A percentile compares a stretch with the other conserved stretches of the same genome.
phyloP scores from a whole-genome alignment of 2,113 vertebrate species.

The Marcusenius ussheri region DNA sequence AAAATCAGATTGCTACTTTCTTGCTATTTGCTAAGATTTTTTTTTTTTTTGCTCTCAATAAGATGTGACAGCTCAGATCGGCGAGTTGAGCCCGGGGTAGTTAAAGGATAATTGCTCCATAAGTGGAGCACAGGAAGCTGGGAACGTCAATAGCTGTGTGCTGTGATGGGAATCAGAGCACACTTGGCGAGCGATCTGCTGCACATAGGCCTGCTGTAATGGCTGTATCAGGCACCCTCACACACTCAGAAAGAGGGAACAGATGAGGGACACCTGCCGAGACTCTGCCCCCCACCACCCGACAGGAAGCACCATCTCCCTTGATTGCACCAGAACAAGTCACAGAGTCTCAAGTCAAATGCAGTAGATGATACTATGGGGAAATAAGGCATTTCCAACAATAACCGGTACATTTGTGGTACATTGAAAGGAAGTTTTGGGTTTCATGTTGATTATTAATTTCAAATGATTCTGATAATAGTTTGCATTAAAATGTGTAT shows the following conservation, averaged over 20 bases:
- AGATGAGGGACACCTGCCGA: slow-evolving; percentile 6
- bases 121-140: slow-evolving; percentile 17
- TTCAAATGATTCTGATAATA: background rate
- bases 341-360: background rate
- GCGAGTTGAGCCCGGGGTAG: background rate
- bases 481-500: background rate
- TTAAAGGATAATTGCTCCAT: slow-evolving; percentile 7
- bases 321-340: background rate
- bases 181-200: background rate
- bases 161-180: slow-evolving; percentile 1
- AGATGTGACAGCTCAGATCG: slow-evolving; percentile 5
- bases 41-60: slow-evolving; percentile 2
- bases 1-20: background rate
- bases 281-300: background rate
- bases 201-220: background rate
- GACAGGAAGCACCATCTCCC: slow-evolving; percentile 6
- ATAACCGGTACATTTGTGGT: background rate
- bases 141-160: background rate
- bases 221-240: background rate
- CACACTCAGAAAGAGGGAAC: background rate
- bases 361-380: background rate
- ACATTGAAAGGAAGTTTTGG: background rate
- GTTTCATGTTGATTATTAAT: background rate
- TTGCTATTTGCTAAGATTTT: background rate
- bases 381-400: background rate